A percentile compares a stretch with the other conserved stretches of the same genome.
These are phyloP conservation scores for Thumatha senex DNA, from an alignment of 2,888 invertebrate genomes.

Conservation along the genomic window DNA sequence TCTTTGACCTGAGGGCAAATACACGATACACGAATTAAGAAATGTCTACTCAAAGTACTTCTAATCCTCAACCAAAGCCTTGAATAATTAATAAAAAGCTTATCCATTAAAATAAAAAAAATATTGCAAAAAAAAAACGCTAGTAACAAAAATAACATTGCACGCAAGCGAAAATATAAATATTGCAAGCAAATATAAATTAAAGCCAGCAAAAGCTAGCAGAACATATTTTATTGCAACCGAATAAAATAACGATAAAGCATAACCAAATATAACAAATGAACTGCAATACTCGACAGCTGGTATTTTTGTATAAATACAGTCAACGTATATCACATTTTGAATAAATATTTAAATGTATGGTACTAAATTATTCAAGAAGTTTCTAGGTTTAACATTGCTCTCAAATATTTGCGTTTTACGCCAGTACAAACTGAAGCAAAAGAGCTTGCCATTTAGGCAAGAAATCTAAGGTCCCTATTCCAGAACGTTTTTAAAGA, in stretches of 20 bases:
- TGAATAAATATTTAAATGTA: neutral
- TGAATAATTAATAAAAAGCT: constrained; percentile 1
- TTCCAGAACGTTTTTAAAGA: too few species aligned
- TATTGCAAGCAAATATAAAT: constrained; percentile 34
- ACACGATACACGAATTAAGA: too few species aligned
- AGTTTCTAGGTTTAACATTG: neutral
- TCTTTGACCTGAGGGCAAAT: too few species aligned
- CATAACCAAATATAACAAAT: constrained; percentile 2
- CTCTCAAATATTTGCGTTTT: too few species aligned
- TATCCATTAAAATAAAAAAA: too few species aligned
- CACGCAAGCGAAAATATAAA: constrained; percentile 19
- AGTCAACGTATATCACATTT: neutral
- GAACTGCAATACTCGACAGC: neutral
- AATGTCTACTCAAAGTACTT: too few species aligned
- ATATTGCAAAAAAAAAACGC: too few species aligned
- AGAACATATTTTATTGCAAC: constrained; percentile 25
- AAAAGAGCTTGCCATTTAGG: too few species aligned
- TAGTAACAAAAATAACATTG: constrained; percentile 15
- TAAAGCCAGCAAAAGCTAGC: constrained; percentile 17
- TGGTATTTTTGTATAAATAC: neutral
- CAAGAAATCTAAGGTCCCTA: too few species aligned
- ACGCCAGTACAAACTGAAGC: too few species aligned
- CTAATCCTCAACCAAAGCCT: constrained; percentile 13
- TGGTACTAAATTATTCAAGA: neutral
- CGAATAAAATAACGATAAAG: constrained; percentile 13